phyloP scores from a whole-genome alignment of 2,888 invertebrate species.

The Troides aeacus region DNA sequence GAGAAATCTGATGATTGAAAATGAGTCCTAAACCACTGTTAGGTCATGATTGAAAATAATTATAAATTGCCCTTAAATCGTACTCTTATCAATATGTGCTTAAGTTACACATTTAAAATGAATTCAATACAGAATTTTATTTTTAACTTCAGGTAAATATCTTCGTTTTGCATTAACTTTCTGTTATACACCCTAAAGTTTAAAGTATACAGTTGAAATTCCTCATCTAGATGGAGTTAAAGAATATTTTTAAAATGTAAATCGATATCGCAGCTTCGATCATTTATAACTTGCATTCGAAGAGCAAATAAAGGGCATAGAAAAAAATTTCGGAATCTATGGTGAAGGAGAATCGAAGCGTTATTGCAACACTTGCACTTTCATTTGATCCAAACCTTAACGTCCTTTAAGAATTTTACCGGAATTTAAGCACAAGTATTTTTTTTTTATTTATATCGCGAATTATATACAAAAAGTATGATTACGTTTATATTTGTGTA shows the following conservation, averaged over 20 bases:
- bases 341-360: conserved; percentile 70
- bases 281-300: conserved; percentile 76
- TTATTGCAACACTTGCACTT: conserved; percentile 80
- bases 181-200: conserved; percentile 14
- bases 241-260: conserved; percentile 39
- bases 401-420: conserved; percentile 27
- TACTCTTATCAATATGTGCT: too few species aligned
- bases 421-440: conserved; percentile 16
- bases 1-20: too few species aligned
- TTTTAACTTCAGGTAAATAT: conserved; percentile 62
- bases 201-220: conserved; percentile 3
- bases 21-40: too few species aligned
- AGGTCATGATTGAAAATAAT: too few species aligned
- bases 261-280: conserved; percentile 74
- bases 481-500: too few species aligned
- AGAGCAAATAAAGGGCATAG: conserved; percentile 65
- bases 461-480: too few species aligned
- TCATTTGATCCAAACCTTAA: conserved; percentile 54
- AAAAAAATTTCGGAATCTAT: conserved; percentile 67
- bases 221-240: neutral
- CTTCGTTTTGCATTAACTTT: conserved; percentile 19
- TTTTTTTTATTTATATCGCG: too few species aligned
- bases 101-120: too few species aligned
- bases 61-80: neutral
- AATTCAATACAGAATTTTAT: conserved; percentile 27